phyloP scores from a whole-genome alignment of 2,797 vertebrate species.

The Thamnophis elegans region DNA sequence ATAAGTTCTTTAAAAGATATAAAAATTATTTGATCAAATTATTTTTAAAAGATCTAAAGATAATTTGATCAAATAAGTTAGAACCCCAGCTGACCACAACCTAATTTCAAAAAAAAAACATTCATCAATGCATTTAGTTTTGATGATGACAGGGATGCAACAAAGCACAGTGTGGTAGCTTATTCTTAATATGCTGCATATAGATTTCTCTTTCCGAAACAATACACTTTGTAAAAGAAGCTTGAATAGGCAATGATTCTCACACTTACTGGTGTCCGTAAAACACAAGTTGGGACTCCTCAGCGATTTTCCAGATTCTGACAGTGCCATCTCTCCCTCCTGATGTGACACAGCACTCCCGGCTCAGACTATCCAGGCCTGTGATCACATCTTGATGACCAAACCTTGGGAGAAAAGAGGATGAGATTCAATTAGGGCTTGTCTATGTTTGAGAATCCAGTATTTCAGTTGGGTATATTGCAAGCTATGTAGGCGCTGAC shows the following conservation, averaged over 20 bases:
- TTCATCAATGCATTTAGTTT: not conserved
- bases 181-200: not conserved
- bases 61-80: not conserved
- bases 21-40: not conserved
- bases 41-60: not conserved
- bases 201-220: not conserved
- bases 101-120: not conserved
- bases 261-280: conserved; percentile 88
- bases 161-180: not conserved
- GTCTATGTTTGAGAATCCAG: rapidly evolving
- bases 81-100: no score
- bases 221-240: not conserved
- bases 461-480: rapidly evolving
- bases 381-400: conserved; percentile 93
- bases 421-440: not conserved
- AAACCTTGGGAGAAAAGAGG: conserved; percentile 72
- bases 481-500: not conserved
- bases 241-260: not conserved
- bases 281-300: conserved; percentile 96
- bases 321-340: conserved; percentile 90
- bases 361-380: conserved; percentile 87
- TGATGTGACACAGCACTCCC: conserved; percentile 89
- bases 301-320: conserved; percentile 94
- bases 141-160: no score
- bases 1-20: not conserved